Conservation (phyloP, 2,888 invertebrate species). For the Hoplodrina ambigua region DNA sequence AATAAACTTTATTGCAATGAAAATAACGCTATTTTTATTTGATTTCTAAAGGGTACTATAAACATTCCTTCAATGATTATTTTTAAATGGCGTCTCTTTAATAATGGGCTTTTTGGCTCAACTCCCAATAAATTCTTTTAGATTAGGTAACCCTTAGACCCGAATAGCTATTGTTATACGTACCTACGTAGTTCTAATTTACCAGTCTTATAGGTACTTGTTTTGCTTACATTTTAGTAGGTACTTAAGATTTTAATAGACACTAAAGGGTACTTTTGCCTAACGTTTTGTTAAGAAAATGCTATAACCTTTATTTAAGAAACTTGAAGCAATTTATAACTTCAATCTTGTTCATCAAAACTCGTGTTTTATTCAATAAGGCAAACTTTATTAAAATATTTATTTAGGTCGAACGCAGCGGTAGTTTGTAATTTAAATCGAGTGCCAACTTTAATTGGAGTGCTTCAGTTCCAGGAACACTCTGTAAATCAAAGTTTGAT, state of each 20-base stretch:
- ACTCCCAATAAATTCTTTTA: slow-evolving; percentile 39
- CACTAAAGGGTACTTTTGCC: slow-evolving; percentile 6
- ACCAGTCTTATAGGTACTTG: not conserved
- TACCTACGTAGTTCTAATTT: slow-evolving; percentile 16
- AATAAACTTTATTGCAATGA: slow-evolving; percentile 25
- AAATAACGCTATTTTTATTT: slow-evolving; percentile 8
- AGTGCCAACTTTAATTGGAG: slow-evolving; percentile 57
- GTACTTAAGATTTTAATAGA: not conserved
- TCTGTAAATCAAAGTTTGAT: slow-evolving; percentile 49
- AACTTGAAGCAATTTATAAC: slow-evolving; percentile 29
- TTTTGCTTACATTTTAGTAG: not conserved
- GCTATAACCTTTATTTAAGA: not conserved
- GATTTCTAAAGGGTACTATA: slow-evolving; percentile 10
- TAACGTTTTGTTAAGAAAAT: slow-evolving; percentile 1
- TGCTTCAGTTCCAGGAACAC: slow-evolving; percentile 33
- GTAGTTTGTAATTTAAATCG: slow-evolving; percentile 57
- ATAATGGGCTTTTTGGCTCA: slow-evolving; percentile 38
- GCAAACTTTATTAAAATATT: slow-evolving; percentile 59
- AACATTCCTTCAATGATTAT: slow-evolving; percentile 42
- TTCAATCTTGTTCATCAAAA: slow-evolving; percentile 18
- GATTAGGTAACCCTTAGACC: slow-evolving; percentile 18
- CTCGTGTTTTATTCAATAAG: slow-evolving; percentile 47
- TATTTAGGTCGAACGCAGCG: slow-evolving; percentile 54
- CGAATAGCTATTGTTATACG: slow-evolving; percentile 8
- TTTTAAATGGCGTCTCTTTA: slow-evolving; percentile 45